phyloP scores from a whole-genome alignment of 2,113 vertebrate genomes.

The Pangasianodon gigas region DNA sequence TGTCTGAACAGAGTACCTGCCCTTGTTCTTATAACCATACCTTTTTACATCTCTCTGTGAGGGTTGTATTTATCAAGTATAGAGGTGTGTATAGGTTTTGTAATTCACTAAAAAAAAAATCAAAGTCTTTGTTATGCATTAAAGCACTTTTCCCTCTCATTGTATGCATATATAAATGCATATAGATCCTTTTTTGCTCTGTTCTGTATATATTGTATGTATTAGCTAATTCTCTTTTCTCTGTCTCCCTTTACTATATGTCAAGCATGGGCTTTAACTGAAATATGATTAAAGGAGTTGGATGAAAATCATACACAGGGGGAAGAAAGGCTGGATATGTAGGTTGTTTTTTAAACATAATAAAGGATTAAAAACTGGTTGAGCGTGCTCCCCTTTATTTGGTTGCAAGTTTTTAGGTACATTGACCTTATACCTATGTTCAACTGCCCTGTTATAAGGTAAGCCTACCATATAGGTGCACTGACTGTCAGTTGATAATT shows the following conservation, averaged over 20 bases:
- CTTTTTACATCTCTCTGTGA: conserved; percentile 42
- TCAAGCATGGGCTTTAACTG: conserved; percentile 67
- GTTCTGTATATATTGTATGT: conserved; percentile 62
- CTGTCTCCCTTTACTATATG: conserved; percentile 49
- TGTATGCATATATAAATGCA: conserved; percentile 55
- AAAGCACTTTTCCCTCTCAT: conserved; percentile 67
- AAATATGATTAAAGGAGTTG: conserved; percentile 54
- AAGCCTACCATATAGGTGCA: background rate
- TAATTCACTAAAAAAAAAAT: conserved; percentile 33
- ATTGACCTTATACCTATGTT: background rate
- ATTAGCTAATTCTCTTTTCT: conserved; percentile 54
- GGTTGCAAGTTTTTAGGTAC: background rate
- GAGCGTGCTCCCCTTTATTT: background rate
- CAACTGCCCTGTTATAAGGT: background rate
- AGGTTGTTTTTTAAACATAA: conserved; percentile 24
- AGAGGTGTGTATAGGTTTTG: conserved; percentile 49
- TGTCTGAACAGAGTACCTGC: background rate
- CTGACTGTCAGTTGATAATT: background rate
- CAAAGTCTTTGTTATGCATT: conserved; percentile 59
- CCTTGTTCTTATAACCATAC: background rate
- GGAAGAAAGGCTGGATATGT: conserved; percentile 16
- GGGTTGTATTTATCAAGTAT: conserved; percentile 44
- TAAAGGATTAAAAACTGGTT: conserved; percentile 40
- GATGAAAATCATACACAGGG: conserved; percentile 58
- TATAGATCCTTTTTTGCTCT: conserved; percentile 59